Percentiles rank a stretch among this genome's conserved stretches.
These are phyloP conservation scores for Parochlus steinenii DNA, from an alignment of 2,888 invertebrate species.

Conservation along the genomic window DNA sequence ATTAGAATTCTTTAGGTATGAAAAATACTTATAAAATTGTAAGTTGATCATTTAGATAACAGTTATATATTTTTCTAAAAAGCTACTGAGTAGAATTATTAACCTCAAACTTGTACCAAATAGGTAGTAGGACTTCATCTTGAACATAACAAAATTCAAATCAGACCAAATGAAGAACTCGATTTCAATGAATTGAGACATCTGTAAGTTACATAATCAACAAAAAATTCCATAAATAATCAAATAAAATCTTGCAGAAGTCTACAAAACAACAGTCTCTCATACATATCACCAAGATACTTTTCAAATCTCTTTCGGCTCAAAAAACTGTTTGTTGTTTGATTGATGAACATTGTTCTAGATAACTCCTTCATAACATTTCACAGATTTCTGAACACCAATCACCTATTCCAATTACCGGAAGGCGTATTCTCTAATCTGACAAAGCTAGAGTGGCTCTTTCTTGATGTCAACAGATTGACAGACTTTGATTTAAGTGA, in stretches of 20 bases:
- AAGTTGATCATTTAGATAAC: too few relatives aligned
- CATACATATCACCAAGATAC: conserved; percentile 29
- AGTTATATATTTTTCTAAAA: too few relatives aligned
- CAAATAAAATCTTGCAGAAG: conserved; percentile 19
- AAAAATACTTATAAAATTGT: too few relatives aligned
- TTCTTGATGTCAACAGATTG: conserved; percentile 32
- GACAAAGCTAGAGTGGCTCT: conserved; percentile 30
- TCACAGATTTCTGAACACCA: conserved; percentile 23
- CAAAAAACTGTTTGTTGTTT: conserved; percentile 34
- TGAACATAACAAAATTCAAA: too few relatives aligned
- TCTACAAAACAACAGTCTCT: conserved; percentile 29
- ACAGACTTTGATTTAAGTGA: conserved; percentile 28
- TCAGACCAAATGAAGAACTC: too few relatives aligned
- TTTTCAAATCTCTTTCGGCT: conserved; percentile 31
- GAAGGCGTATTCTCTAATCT: conserved; percentile 30
- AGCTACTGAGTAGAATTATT: too few relatives aligned
- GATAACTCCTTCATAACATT: conserved; percentile 15
- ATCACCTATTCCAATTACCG: conserved; percentile 25
- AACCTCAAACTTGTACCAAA: too few relatives aligned
- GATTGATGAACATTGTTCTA: not conserved
- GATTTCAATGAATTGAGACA: too few relatives aligned
- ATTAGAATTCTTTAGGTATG: too few relatives aligned
- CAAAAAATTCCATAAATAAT: too few relatives aligned
- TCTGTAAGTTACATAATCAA: too few relatives aligned
- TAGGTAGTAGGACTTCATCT: too few relatives aligned